Evolutionary conservation across 2,888 invertebrate genomes (phyloP), one percentile per base, ranked within the genome.

Genomic region (Conomelus anceps): DNA sequence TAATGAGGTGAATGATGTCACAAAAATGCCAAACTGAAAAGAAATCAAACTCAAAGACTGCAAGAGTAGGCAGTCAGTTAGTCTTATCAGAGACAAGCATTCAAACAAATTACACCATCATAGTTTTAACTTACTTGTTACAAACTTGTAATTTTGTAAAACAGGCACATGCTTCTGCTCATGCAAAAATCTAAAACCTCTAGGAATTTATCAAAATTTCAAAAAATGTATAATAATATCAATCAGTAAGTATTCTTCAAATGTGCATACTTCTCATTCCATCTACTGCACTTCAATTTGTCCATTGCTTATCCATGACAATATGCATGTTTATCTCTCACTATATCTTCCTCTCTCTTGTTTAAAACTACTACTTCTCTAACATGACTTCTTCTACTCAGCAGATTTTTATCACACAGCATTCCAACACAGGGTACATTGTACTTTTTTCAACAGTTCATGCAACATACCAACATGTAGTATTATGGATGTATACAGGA

Each of bases 361-460:
- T 24, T 23, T 89, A 23, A 63, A 63, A 86, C 41, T 84, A n/a
- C 26, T 41, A 86, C 88, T 88, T 89, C 86, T 87, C 84, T 89
- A 41, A 89, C 88, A 89, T 89, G 41, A 85, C 88, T 88, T 86
- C 63, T 63, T n/a, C 63, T n/a, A 63, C 34, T 63, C 63, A 63
- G 63, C 63, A 63, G 63, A 63, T 63, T 17, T 34, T 9, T n/a
- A n/a, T 9, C 11, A 63, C 63, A 20, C n/a, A 20, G n/a, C 63
- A 63, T 3, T 3, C n/a, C 63, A 63, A 63, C 63, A 63, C 63
- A 63, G 63, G n/a, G 63, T 63, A 63, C 63, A 63, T 63, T 63
- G 63, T 63, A n/a, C 63, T n/a, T 34, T 17, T 9, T 34, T 34
- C 34, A 9, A 34, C 34, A 34, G 34, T 34, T 34, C 34, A 34